phyloP scores from a whole-genome alignment of 2,888 invertebrate genomes.

The Ochropacha duplaris region DNA sequence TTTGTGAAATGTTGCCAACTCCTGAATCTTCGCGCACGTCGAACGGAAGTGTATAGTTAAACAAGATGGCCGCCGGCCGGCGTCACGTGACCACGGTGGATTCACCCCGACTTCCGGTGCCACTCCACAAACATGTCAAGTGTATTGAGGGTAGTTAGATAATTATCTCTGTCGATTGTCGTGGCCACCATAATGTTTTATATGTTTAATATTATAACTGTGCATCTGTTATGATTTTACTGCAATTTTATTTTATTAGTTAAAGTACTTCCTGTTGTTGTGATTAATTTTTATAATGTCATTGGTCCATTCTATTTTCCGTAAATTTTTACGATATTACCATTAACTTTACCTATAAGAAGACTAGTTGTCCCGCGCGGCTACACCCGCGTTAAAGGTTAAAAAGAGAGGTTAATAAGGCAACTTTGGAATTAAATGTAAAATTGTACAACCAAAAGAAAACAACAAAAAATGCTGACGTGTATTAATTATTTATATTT shows the following conservation, averaged over 20 bases:
- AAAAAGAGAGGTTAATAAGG: too few species aligned
- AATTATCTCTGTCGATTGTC: slow-evolving; percentile 59
- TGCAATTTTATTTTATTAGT: slow-evolving; percentile 5
- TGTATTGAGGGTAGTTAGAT: slow-evolving; percentile 74
- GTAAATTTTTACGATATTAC: too few species aligned
- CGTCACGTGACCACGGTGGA: slow-evolving; percentile 75
- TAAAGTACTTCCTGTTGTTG: slow-evolving; percentile 1
- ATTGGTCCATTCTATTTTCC: too few species aligned
- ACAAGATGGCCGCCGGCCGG: slow-evolving; percentile 68
- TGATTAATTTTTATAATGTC: neutral
- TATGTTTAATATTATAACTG: slow-evolving; percentile 48
- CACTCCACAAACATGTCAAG: slow-evolving; percentile 74
- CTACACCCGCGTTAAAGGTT: too few species aligned
- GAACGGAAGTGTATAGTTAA: slow-evolving; percentile 75
- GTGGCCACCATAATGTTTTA: slow-evolving; percentile 50
- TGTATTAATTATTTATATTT: too few species aligned
- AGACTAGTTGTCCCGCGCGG: too few species aligned
- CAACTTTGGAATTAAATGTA: too few species aligned
- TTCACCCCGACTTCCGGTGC: slow-evolving; percentile 77
- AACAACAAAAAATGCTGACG: too few species aligned
- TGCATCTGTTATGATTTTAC: slow-evolving; percentile 73
- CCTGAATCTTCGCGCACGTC: slow-evolving; percentile 49
- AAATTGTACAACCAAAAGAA: too few species aligned
- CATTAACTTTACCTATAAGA: too few species aligned
- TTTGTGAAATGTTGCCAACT: slow-evolving; percentile 54